phyloP scores from a whole-genome alignment of 2,888 invertebrate genomes.

The Amiota mariae region DNA sequence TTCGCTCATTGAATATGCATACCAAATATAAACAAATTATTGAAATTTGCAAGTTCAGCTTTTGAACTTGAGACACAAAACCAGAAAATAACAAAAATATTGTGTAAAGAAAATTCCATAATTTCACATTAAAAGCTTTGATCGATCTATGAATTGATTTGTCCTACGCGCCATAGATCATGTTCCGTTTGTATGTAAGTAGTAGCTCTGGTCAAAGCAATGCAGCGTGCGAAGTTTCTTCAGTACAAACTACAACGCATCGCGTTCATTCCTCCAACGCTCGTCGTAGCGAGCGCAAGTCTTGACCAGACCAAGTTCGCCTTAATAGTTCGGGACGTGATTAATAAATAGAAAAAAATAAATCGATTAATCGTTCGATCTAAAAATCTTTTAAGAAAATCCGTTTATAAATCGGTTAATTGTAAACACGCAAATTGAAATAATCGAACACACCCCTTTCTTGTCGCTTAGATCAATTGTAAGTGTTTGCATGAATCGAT shows the following conservation, averaged over 20 bases:
- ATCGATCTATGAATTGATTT: not conserved
- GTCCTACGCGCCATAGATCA: not conserved
- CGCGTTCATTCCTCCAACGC: constrained; percentile 54
- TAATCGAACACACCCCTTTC: constrained; percentile 12
- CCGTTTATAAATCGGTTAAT: too few species aligned
- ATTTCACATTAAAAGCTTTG: not conserved
- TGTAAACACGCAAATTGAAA: too few species aligned
- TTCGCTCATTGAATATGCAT: not conserved
- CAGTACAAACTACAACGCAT: constrained; percentile 55
- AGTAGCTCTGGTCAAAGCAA: not conserved
- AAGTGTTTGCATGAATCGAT: too few species aligned
- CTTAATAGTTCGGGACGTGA: not conserved
- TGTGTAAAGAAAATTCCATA: too few species aligned
- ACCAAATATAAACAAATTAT: constrained; percentile 1
- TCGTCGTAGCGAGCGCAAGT: constrained; percentile 57
- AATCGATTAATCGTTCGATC: too few species aligned
- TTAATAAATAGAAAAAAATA: not conserved
- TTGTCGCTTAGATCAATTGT: too few species aligned
- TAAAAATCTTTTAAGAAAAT: too few species aligned
- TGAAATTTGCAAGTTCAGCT: constrained; percentile 60
- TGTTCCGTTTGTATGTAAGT: not conserved
- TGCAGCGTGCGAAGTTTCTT: constrained; percentile 33
- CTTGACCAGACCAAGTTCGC: not conserved
- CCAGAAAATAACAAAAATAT: constrained; percentile 9
- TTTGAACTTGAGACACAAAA: constrained; percentile 59